Percentiles rank a stretch among this genome's conserved stretches.
These are phyloP conservation scores for Nylanderia fulva DNA, from an alignment of 1,140 invertebrate species.

Conservation along the genomic window DNA sequence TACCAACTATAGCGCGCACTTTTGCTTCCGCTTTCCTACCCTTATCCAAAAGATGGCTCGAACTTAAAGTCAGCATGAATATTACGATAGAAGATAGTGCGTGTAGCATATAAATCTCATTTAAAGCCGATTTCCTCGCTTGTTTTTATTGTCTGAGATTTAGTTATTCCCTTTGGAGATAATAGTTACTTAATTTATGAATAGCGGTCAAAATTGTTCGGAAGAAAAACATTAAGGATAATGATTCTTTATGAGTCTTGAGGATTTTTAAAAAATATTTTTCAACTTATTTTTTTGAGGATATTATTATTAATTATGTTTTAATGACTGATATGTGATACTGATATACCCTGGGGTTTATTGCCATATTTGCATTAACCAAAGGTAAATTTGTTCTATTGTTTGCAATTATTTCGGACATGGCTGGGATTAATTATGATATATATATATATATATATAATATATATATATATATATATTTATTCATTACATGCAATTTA, in stretches of 20 bases:
- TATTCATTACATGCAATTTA: too few relatives aligned
- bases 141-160: neutral
- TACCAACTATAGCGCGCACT: constrained; percentile 76
- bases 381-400: constrained; percentile 36
- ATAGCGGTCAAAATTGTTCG: neutral
- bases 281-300: neutral
- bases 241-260: neutral
- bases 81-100: constrained; percentile 26
- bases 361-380: constrained; percentile 26
- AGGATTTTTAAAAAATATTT: constrained; percentile 7
- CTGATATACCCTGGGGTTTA: neutral
- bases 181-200: neutral
- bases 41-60: constrained; percentile 45
- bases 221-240: neutral
- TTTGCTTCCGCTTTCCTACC: constrained; percentile 22
- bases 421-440: neutral
- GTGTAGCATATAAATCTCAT: neutral
- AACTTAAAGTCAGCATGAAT: constrained; percentile 23
- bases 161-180: neutral
- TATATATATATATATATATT: too few relatives aligned
- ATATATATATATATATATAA: neutral
- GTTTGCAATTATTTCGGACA: constrained; percentile 9
- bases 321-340: constrained; percentile 23
- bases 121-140: neutral
- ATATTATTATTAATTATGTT: neutral